phyloP scores from a whole-genome alignment of 2,888 invertebrate species.

The Protodeltote pygarga region DNA sequence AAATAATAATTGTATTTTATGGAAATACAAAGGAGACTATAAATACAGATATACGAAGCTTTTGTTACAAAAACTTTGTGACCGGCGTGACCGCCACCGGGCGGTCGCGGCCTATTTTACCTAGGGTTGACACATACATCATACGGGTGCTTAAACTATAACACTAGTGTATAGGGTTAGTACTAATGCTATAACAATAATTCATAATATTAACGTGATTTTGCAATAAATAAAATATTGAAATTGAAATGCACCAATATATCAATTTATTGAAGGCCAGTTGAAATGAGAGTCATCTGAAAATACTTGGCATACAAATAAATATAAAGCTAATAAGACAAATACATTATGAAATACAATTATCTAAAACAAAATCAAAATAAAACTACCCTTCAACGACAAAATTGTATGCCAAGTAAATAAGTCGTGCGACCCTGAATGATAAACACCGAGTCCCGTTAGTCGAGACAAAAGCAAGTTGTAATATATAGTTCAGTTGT shows the following conservation, averaged over 20 bases:
- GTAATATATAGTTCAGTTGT: constrained; percentile 63
- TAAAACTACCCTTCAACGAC: constrained; percentile 17
- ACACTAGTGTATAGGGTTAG: too few relatives aligned
- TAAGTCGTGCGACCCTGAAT: constrained; percentile 64
- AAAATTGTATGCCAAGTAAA: constrained; percentile 50
- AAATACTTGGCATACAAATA: too few relatives aligned
- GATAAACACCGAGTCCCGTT: constrained; percentile 66
- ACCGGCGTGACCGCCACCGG: background rate
- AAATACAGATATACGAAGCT: constrained; percentile 14
- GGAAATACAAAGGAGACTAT: constrained; percentile 20
- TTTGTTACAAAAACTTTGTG: constrained; percentile 18
- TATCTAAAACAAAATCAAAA: constrained; percentile 4
- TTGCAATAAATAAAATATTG: too few relatives aligned
- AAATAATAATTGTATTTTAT: constrained; percentile 12
- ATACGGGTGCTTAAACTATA: too few relatives aligned
- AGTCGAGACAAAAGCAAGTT: constrained; percentile 61
- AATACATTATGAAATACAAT: too few relatives aligned
- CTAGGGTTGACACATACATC: constrained; percentile 20
- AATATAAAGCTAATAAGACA: too few relatives aligned
- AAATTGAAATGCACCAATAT: too few relatives aligned
- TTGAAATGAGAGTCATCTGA: too few relatives aligned
- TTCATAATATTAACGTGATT: too few relatives aligned
- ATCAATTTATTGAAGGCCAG: too few relatives aligned
- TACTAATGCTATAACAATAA: too few relatives aligned
- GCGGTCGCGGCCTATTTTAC: background rate